Base-by-base conservation (phyloP, 1,140 invertebrate genomes). In the Caenorhabditis remanei region DNA sequence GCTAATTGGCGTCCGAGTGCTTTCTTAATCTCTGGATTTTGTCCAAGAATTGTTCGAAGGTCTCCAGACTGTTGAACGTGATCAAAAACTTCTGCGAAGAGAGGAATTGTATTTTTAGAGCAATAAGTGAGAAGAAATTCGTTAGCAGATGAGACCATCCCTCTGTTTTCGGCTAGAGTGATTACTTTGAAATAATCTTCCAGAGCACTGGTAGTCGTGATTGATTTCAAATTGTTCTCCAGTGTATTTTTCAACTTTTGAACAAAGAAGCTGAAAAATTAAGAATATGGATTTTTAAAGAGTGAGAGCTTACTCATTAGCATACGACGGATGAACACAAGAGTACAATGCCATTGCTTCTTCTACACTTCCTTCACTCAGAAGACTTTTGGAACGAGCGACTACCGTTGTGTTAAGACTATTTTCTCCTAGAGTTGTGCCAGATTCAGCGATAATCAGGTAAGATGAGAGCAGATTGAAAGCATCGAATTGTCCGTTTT, bases 401-500 rank as follows among this genome's bases (percentile, higher is more conserved):
- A 79, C 71, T 53, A 79, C 71, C 2, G 46, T 21, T 11, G 53
- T 16, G 24, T 79, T 79, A 0, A 79, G 46, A 8, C 24, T 79
- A 11, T 79, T 79, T 13, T 79, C 71, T 21, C 0, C 19, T 32
- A 79, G 71, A 24, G 71, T 79, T 6, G 71, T 24, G 13, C 71
- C 71, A 43, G 71, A 53, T 50, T 79, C 71, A 13, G 71, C 71
- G 9, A 79, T 9, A 11, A 79, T 79, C 2, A 79, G 46, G 53
- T 79, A 79, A 32, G 71, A 79, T 8, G 71, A 79, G 5, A 79
- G 46, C 21, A 79, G 71, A 79, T 79, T 79, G 46, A 79, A 79
- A 24, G 71, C 71, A 13, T 50, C 71, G 11, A 79, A 14, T 32
- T 79, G 71, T 24, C 71, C 71, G 24, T 79, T 79, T 79, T 79